Percentiles rank a stretch among this genome's conserved stretches.
Conservation (phyloP, 2,113 vertebrate species). For the Hassar affinis region DNA sequence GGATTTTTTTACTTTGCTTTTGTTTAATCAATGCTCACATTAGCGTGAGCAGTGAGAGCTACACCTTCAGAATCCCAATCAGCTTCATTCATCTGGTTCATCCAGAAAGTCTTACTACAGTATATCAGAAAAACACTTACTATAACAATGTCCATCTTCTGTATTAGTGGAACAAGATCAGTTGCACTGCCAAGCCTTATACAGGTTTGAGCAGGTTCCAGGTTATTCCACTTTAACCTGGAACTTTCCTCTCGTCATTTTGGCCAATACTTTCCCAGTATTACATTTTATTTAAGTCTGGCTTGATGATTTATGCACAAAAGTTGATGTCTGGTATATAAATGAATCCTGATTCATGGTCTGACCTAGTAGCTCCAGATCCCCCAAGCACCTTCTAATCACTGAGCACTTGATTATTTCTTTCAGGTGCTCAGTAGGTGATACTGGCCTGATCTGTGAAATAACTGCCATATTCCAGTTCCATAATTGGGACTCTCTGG, state of each 20-base stretch:
- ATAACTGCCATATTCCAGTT: neutral
- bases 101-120: neutral
- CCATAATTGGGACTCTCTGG: neutral
- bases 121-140: neutral
- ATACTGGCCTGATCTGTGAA: neutral
- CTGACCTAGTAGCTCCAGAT: neutral
- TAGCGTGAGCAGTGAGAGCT: neutral
- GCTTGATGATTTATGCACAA: neutral
- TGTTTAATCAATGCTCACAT: constrained; percentile 4
- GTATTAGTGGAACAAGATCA: neutral
- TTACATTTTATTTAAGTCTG: neutral
- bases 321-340: neutral
- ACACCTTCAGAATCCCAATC: neutral
- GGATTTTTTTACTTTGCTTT: constrained; percentile 10
- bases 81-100: neutral
- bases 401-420: constrained; percentile 17
- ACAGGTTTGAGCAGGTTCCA: neutral
- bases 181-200: neutral
- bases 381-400: neutral
- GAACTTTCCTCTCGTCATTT: neutral
- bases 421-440: constrained; percentile 1
- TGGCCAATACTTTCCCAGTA: neutral
- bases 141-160: neutral
- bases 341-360: constrained; percentile 7
- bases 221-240: neutral